Percentiles rank a stretch among this genome's conserved stretches.
Evolutionary conservation across 2,113 vertebrate genomes (phyloP).

Genomic region (Channa maculata): DNA sequence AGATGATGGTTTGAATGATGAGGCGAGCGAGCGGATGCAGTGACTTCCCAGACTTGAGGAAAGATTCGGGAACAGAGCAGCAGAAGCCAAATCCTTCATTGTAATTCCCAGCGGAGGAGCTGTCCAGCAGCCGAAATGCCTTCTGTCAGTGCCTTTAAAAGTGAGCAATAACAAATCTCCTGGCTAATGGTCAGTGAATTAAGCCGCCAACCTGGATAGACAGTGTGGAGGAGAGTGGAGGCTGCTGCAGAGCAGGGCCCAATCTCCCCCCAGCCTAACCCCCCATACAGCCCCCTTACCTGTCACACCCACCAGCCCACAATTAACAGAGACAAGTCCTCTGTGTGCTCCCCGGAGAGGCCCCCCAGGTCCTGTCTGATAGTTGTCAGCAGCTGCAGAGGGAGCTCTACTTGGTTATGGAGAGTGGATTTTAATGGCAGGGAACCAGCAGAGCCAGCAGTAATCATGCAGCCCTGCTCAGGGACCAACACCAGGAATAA

Average conservation of each 20-base stretch:
- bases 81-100: conserved; percentile 43
- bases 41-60: conserved; percentile 32
- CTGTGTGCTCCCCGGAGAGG: conserved; percentile 55
- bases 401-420: conserved; percentile 64
- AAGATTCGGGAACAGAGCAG: conserved; percentile 24
- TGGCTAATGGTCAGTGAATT: conserved; percentile 74
- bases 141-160: conserved; percentile 63
- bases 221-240: conserved; percentile 42
- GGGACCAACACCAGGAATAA: conserved; percentile 30
- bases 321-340: conserved; percentile 74
- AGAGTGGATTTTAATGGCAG: conserved; percentile 32
- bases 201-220: conserved; percentile 59
- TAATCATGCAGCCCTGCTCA: conserved; percentile 62
- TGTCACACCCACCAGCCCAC: conserved; percentile 45
- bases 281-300: conserved; percentile 33
- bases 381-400: conserved; percentile 43
- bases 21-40: conserved; percentile 17
- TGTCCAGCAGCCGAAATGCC: conserved; percentile 44
- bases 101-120: conserved; percentile 55
- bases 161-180: conserved; percentile 77
- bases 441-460: conserved; percentile 60
- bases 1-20: conserved; percentile 37
- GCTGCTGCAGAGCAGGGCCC: conserved; percentile 31
- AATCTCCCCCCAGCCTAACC: conserved; percentile 1
- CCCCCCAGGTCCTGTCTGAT: conserved; percentile 43